Percentiles rank a stretch among this genome's conserved stretches.
Evolutionary conservation across 2,888 invertebrate genomes (phyloP).

Genomic region (Cephus sareptanus): DNA sequence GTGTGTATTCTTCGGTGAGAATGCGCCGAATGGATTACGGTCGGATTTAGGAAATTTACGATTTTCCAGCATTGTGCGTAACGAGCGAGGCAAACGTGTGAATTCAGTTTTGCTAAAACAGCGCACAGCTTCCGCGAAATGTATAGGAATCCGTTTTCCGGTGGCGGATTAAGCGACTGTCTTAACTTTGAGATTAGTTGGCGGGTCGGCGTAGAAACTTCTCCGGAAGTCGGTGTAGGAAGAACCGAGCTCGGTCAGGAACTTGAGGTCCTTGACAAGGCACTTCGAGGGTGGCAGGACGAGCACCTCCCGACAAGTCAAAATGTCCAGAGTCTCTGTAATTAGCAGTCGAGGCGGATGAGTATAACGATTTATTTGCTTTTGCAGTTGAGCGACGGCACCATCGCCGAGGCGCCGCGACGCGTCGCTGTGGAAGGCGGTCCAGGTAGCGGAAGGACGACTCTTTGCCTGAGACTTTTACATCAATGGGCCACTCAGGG

Average conservation of each 20-base stretch:
- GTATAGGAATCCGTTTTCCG: not conserved
- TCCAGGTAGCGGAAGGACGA: conserved; percentile 68
- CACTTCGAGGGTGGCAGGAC: not conserved
- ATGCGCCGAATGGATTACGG: not conserved
- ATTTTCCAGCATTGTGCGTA: not conserved
- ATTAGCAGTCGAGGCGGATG: not conserved
- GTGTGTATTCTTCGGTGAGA: not conserved
- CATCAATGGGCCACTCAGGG: conserved; percentile 70
- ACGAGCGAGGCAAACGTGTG: not conserved
- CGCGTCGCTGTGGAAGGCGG: conserved; percentile 70
- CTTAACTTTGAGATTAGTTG: not conserved
- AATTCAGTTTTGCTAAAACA: not conserved
- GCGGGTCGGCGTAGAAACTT: not conserved
- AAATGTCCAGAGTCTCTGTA: not conserved
- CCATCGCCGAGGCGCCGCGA: conserved; percentile 67
- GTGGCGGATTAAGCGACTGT: not conserved
- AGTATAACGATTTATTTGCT: not conserved
- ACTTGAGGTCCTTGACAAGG: not conserved
- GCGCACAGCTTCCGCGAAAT: not conserved
- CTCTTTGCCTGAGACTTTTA: conserved; percentile 68
- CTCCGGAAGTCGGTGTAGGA: not conserved
- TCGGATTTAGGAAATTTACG: not conserved
- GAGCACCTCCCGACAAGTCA: not conserved
- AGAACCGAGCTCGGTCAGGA: not conserved
- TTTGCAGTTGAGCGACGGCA: conserved; percentile 66